Evolutionary conservation across 2,888 invertebrate species (phyloP).

Genomic region (Pristionchus mayeri): DNA sequence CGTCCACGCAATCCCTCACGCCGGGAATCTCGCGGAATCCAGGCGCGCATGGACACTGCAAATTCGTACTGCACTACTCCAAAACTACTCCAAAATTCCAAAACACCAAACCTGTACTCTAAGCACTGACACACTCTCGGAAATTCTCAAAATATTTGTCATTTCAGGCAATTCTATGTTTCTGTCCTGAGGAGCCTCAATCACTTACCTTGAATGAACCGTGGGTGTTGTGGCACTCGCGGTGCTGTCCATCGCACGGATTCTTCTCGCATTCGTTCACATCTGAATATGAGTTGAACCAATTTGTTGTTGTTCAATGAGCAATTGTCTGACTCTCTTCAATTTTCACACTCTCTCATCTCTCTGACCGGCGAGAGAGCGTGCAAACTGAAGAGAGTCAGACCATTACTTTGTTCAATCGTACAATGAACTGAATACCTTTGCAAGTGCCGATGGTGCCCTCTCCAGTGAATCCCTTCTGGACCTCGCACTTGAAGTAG

Average conservation of each 20-base stretch:
- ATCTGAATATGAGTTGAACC: neutral
- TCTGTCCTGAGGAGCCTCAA: neutral
- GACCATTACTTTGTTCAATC: neutral
- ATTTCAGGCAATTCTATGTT: no score
- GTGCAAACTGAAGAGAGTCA: no score
- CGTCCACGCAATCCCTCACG: constrained; percentile 38
- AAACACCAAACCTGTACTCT: no score
- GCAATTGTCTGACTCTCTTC: no score
- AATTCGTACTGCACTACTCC: no score
- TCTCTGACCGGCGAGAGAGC: no score
- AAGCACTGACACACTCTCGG: no score
- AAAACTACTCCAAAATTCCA: no score
- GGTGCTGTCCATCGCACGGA: constrained; percentile 33
- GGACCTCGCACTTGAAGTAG: constrained; percentile 39
- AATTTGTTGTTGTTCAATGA: neutral
- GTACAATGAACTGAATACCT: neutral
- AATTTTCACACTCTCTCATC: no score
- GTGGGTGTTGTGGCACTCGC: constrained; percentile 44
- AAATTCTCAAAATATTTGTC: no score
- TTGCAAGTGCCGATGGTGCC: constrained; percentile 44
- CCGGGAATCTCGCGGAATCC: constrained; percentile 45
- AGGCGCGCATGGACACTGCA: constrained; percentile 30
- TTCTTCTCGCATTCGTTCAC: constrained; percentile 35
- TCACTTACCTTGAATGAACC: constrained; percentile 43
- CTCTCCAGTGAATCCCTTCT: constrained; percentile 28